These are phyloP conservation scores for Periophthalmus modestus DNA, from an alignment of 2,113 vertebrate genomes.

Conservation along the genomic window DNA sequence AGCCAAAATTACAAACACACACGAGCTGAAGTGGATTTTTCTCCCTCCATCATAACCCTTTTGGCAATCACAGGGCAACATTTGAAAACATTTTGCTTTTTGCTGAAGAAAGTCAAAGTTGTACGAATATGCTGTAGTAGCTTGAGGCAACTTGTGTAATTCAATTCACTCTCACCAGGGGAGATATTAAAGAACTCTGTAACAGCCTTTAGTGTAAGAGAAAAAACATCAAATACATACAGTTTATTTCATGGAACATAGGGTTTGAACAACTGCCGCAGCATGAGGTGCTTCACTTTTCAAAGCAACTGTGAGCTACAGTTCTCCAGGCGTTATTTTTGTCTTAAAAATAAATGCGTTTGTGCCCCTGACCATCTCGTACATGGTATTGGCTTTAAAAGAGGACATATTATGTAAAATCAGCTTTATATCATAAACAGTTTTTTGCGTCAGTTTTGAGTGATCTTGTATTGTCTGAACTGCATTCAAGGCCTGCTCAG, in stretches of 20 bases:
- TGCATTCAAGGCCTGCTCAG: too few species aligned
- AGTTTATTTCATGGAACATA: slow-evolving; percentile 42
- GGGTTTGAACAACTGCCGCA: slow-evolving; percentile 17
- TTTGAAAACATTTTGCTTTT: slow-evolving; percentile 25
- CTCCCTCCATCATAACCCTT: slow-evolving; percentile 18
- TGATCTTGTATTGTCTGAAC: too few species aligned
- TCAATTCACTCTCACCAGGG: slow-evolving; percentile 41
- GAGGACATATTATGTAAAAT: neutral
- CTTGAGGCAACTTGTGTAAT: slow-evolving; percentile 56
- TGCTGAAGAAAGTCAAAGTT: slow-evolving; percentile 37
- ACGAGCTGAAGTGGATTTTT: neutral
- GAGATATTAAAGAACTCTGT: slow-evolving; percentile 45
- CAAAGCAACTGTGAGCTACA: neutral
- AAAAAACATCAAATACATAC: slow-evolving; percentile 11
- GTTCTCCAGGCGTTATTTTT: neutral
- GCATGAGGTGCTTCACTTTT: slow-evolving; percentile 16
- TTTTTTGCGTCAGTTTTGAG: too few species aligned
- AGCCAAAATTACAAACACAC: slow-evolving; percentile 16
- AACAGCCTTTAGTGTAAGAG: slow-evolving; percentile 31
- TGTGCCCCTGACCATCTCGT: neutral
- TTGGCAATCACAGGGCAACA: slow-evolving; percentile 7
- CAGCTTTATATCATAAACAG: neutral
- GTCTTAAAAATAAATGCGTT: neutral
- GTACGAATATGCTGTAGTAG: slow-evolving; percentile 49
- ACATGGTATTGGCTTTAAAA: neutral